A percentile compares a stretch with the other conserved stretches of the same genome.
Evolutionary conservation across 1,140 invertebrate species (phyloP).

Genomic region (Rhopalosiphum maidis): DNA sequence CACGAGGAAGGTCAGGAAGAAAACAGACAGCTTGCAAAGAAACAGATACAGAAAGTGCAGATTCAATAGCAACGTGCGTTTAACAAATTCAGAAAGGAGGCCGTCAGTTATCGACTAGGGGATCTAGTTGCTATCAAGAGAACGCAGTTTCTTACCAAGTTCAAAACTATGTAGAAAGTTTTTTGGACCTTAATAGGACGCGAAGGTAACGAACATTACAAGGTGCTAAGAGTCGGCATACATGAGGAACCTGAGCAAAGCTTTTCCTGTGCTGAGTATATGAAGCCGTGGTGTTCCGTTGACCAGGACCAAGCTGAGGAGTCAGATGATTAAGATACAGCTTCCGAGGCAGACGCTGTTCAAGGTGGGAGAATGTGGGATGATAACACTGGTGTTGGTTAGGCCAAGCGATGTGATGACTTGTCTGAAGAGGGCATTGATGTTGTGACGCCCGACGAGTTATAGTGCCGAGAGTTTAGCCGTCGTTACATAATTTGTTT

Average conservation of each 20-base stretch:
- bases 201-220: background rate
- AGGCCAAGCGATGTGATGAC: no score
- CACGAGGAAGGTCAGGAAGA: background rate
- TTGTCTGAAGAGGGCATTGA: no score
- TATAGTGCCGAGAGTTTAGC: no score
- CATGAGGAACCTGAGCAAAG: background rate
- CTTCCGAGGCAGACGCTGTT: conserved; percentile 10
- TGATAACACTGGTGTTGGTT: no score
- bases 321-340: background rate
- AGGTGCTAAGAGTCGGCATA: background rate
- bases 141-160: background rate
- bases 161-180: background rate
- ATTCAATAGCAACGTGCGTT: background rate
- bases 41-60: background rate
- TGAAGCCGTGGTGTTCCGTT: background rate
- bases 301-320: background rate
- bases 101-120: background rate
- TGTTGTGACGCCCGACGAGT: no score
- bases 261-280: background rate
- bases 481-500: no score
- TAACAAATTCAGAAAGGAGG: background rate
- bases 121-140: background rate
- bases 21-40: background rate
- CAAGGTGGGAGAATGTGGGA: background rate
- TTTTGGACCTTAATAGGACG: background rate